Evolutionary conservation across 1,140 invertebrate genomes (phyloP).

Genomic region (Drosophila nasuta): DNA sequence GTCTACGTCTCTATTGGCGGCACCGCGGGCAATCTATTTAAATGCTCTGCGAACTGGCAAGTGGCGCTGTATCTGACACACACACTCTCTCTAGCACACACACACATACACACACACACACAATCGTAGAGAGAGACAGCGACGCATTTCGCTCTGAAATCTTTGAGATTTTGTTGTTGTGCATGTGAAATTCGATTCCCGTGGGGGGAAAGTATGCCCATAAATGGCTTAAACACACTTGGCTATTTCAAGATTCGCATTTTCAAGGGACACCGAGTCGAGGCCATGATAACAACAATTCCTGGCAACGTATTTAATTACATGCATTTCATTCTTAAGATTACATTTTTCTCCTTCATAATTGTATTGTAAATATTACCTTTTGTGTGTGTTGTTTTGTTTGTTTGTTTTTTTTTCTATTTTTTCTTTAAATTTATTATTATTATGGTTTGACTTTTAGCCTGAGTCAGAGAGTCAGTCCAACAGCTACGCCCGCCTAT

Average conservation of each 20-base stretch:
- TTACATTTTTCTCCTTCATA: not conserved
- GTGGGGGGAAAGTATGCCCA: slow-evolving; percentile 65
- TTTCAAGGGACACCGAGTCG: too few species aligned
- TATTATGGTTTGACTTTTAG: not conserved
- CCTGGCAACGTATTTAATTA: not conserved
- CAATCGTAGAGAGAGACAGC: slow-evolving; percentile 1
- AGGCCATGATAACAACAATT: not conserved
- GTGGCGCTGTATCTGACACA: slow-evolving; percentile 58
- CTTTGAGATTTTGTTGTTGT: slow-evolving; percentile 67
- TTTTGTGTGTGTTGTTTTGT: not conserved
- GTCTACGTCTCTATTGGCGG: slow-evolving; percentile 50
- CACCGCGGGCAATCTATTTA: slow-evolving; percentile 71
- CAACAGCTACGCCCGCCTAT: slow-evolving; percentile 40
- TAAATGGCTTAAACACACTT: slow-evolving; percentile 61
- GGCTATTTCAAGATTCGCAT: slow-evolving; percentile 6
- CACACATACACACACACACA: slow-evolving; percentile 18
- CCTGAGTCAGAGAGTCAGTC: not conserved
- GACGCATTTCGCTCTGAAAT: slow-evolving; percentile 53
- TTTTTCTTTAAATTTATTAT: not conserved
- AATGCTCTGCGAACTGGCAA: slow-evolving; percentile 71
- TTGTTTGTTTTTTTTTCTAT: not conserved
- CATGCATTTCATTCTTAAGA: not conserved
- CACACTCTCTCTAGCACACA: slow-evolving; percentile 2
- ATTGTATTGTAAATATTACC: slow-evolving; percentile 1
- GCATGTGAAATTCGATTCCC: slow-evolving; percentile 75